Conservation (phyloP, 2,113 vertebrate species). For the Heterocephalus glaber region DNA sequence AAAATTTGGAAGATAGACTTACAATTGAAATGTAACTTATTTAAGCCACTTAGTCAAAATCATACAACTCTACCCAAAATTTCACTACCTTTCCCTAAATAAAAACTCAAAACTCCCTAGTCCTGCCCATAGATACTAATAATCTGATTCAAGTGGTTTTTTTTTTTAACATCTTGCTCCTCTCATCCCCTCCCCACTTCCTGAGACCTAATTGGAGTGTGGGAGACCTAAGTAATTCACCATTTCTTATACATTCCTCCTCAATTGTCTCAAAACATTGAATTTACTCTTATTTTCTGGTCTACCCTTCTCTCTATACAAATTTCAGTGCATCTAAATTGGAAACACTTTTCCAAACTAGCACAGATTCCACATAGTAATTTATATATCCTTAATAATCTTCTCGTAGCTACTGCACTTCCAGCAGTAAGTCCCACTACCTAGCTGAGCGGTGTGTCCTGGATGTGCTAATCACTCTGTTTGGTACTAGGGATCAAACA, state of each 20-base stretch:
- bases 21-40: background rate
- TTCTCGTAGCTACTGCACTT: background rate
- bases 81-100: slow-evolving; percentile 15
- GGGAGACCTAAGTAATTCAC: background rate
- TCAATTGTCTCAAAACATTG: background rate
- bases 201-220: background rate
- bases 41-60: slow-evolving; percentile 1
- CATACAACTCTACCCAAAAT: background rate
- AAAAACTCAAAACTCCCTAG: background rate
- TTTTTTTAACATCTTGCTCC: background rate
- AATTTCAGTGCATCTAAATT: background rate
- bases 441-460: background rate
- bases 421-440: background rate
- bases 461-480: background rate
- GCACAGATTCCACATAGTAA: background rate
- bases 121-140: background rate
- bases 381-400: background rate
- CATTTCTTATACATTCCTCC: background rate
- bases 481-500: background rate
- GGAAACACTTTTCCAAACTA: background rate
- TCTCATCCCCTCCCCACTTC: fast-evolving
- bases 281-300: background rate
- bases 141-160: background rate
- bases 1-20: background rate
- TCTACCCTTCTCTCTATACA: background rate